phyloP scores from a whole-genome alignment of 1,140 invertebrate genomes.

The Araneus ventricosus region DNA sequence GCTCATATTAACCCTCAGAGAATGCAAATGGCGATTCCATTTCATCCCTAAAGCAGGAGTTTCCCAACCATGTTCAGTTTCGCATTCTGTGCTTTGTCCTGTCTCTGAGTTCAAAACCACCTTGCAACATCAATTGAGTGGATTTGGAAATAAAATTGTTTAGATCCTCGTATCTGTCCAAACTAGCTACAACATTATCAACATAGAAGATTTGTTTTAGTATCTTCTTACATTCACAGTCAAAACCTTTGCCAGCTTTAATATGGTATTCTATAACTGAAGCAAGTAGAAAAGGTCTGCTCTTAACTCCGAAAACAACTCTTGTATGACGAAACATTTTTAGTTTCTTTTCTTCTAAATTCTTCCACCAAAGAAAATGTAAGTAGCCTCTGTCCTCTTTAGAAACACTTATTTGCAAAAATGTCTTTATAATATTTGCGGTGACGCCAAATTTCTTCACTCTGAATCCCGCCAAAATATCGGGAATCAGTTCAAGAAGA shows the following conservation, averaged over 20 bases:
- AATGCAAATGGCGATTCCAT: neutral
- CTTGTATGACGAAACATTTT: slow-evolving; percentile 35
- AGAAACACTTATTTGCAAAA: neutral
- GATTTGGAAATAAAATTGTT: neutral
- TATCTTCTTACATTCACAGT: neutral
- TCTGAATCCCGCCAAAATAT: neutral
- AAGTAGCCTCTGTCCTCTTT: neutral
- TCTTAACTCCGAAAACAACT: slow-evolving; percentile 48
- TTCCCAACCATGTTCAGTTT: no score
- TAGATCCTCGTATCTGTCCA: neutral
- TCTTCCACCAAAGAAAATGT: neutral
- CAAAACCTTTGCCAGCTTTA: neutral
- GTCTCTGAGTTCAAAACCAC: neutral
- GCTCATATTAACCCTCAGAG: no score
- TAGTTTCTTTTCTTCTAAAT: neutral
- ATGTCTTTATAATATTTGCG: neutral
- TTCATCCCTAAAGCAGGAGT: no score
- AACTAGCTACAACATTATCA: neutral
- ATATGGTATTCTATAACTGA: slow-evolving; percentile 23
- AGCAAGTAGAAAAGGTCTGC: slow-evolving; percentile 5
- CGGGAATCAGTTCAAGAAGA: neutral
- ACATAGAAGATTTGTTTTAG: neutral
- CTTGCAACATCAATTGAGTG: neutral
- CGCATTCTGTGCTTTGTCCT: no score
- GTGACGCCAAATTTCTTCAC: neutral